phyloP scores from a whole-genome alignment of 2,797 vertebrate species.

The Danio choprae region DNA sequence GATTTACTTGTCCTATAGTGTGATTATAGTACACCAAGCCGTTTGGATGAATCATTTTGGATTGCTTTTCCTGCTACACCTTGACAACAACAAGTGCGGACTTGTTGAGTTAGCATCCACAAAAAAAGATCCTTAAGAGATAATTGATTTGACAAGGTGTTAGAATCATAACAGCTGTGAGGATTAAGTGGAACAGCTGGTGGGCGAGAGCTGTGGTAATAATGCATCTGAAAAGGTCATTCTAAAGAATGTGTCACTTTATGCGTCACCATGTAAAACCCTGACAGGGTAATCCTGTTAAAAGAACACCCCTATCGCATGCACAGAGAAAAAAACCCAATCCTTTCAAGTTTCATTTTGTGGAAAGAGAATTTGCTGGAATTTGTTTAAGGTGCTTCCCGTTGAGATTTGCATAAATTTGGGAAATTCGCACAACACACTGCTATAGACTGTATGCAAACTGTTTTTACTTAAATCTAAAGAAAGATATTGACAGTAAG shows the following conservation, averaged over 20 bases:
- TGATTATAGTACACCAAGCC: too few species aligned
- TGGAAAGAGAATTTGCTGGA: neutral
- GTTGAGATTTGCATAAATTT: constrained; percentile 15
- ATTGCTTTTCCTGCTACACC: neutral
- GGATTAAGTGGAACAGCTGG: neutral
- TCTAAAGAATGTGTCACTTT: neutral
- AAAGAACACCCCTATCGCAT: neutral
- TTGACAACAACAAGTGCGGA: neutral
- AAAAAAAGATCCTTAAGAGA: neutral
- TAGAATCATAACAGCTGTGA: neutral
- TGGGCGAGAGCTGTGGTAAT: neutral
- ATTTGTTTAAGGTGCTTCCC: constrained; percentile 21
- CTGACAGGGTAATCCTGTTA: neutral
- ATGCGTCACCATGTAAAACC: neutral
- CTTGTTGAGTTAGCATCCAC: neutral
- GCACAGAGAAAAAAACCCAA: neutral
- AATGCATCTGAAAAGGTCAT: constrained; percentile 6
- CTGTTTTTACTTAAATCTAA: constrained; percentile 14
- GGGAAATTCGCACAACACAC: neutral
- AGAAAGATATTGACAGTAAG: neutral
- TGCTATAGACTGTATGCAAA: neutral
- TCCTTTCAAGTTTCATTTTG: constrained; percentile 1
- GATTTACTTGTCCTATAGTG: neutral
- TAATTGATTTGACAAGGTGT: neutral
- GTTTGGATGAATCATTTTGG: neutral